A percentile compares a stretch with the other conserved stretches of the same genome.
Evolutionary conservation across 1,140 invertebrate species (phyloP).

Genomic region (Atta colombica): DNA sequence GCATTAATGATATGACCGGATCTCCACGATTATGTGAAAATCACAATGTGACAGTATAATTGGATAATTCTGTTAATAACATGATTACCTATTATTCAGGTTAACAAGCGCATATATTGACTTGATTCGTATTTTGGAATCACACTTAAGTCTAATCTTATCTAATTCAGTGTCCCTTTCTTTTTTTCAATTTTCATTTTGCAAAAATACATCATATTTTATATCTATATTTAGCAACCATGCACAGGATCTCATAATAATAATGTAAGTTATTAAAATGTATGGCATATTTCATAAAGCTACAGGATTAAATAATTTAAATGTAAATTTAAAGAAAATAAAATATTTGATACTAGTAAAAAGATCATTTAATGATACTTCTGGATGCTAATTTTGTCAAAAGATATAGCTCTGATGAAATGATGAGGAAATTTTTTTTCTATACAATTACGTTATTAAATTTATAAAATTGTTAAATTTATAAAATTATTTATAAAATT

Average conservation of each 20-base stretch:
- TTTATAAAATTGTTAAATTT: not conserved
- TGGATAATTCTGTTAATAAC: constrained; percentile 42
- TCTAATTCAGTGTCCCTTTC: not conserved
- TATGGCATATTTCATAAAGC: not conserved
- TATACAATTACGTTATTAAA: not conserved
- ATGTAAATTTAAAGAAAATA: not conserved
- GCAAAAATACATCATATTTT: not conserved
- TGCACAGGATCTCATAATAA: not conserved
- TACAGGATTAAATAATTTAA: not conserved
- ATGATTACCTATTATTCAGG: constrained; percentile 19
- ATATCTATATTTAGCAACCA: not conserved
- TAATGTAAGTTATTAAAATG: constrained; percentile 15
- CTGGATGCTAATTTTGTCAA: not conserved
- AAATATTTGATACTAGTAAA: not conserved
- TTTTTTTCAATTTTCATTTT: not conserved
- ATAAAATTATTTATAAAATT: not conserved
- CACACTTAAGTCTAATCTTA: not conserved
- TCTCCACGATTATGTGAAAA: constrained; percentile 18
- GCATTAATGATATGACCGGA: constrained; percentile 21
- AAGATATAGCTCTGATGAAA: not conserved
- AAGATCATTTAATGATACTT: not conserved
- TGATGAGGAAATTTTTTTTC: not conserved
- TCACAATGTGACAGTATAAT: constrained; percentile 23
- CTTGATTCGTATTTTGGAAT: not conserved
- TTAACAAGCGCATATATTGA: constrained; percentile 12